Conservation (phyloP, 2,113 vertebrate genomes). For the Euleptes europaea region DNA sequence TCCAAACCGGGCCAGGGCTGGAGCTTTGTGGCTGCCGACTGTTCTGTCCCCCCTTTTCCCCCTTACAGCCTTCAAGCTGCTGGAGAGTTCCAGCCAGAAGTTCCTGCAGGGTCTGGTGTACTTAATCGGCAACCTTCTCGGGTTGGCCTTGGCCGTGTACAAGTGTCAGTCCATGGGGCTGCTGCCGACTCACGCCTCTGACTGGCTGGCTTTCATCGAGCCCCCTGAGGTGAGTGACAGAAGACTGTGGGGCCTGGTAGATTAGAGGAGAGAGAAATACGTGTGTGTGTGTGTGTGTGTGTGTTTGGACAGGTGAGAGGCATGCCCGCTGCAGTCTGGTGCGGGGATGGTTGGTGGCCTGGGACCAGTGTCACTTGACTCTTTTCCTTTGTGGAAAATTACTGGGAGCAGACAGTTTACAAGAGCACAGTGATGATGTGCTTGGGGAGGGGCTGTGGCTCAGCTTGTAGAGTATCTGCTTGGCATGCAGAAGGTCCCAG, state of each 20-base stretch:
- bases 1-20: too few species aligned
- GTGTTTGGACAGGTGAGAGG: too few species aligned
- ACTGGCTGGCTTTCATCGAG: constrained; percentile 97
- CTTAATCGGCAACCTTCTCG: constrained; percentile 92
- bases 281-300: too few species aligned
- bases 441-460: too few species aligned
- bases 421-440: background rate
- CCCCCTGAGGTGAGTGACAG: constrained; percentile 85
- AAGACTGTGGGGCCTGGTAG: background rate
- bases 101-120: constrained; percentile 95
- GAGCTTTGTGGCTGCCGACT: background rate
- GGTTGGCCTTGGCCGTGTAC: constrained; percentile 92
- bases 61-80: constrained; percentile 89
- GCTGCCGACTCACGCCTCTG: constrained; percentile 93
- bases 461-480: too few species aligned
- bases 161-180: constrained; percentile 98
- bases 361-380: background rate
- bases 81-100: constrained; percentile 96
- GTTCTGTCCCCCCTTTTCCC: background rate
- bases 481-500: too few species aligned
- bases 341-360: too few species aligned
- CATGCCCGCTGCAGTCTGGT: too few species aligned
- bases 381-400: background rate
- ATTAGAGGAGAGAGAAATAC: fast-evolving
- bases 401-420: background rate